Evolutionary conservation across 2,888 invertebrate genomes (phyloP).

Genomic region (Mythimna ferrago): DNA sequence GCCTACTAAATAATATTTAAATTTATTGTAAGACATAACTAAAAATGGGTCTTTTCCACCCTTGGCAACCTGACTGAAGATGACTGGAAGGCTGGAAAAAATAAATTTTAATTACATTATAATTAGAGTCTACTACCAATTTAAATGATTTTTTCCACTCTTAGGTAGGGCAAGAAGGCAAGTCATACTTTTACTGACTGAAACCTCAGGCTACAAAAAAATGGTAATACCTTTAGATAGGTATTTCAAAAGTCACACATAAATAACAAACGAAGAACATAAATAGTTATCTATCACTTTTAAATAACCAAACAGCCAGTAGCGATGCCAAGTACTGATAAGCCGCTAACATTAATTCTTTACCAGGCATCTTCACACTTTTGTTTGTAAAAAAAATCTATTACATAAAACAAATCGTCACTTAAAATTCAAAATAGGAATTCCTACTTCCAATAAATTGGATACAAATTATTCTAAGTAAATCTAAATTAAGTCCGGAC

Average conservation of each 20-base stretch:
- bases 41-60: too few relatives aligned
- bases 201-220: background rate
- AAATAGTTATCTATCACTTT: conserved; percentile 32
- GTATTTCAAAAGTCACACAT: conserved; percentile 9
- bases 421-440: conserved; percentile 46
- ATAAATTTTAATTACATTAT: background rate
- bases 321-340: conserved; percentile 44
- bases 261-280: conserved; percentile 36
- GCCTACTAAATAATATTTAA: background rate
- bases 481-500: conserved; percentile 57
- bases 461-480: conserved; percentile 59
- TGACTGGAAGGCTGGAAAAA: background rate
- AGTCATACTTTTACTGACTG: too few relatives aligned
- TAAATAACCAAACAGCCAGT: conserved; percentile 43
- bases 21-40: too few relatives aligned
- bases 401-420: conserved; percentile 54
- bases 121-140: too few relatives aligned
- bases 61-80: too few relatives aligned
- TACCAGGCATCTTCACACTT: conserved; percentile 29
- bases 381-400: conserved; percentile 40
- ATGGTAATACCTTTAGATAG: background rate
- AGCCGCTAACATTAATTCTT: conserved; percentile 37
- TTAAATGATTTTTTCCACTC: too few relatives aligned
- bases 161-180: too few relatives aligned
- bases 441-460: conserved; percentile 43